phyloP scores from a whole-genome alignment of 2,797 vertebrate species.

The Danio aesculapii region DNA sequence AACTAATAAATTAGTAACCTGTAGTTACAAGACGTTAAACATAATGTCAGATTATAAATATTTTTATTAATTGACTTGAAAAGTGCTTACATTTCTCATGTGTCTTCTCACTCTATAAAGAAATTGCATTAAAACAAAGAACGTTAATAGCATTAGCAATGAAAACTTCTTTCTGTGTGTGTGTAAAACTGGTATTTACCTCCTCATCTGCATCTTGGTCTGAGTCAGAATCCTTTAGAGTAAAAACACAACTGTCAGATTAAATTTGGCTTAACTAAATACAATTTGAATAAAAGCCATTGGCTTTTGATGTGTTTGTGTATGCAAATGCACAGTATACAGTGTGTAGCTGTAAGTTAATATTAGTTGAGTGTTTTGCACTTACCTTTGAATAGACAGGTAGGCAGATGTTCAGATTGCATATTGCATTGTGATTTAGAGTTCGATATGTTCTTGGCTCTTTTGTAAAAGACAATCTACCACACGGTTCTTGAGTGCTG shows the following conservation, averaged over 20 bases:
- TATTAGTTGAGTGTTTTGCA: not conserved
- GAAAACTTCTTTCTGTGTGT: not conserved
- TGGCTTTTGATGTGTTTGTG: not conserved
- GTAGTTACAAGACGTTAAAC: not conserved
- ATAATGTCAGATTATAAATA: not conserved
- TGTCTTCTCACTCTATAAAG: constrained; percentile 91
- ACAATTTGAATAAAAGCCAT: not conserved
- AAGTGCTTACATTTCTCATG: constrained; percentile 96
- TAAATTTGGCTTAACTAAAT: not conserved
- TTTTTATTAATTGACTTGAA: not conserved
- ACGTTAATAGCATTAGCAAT: not conserved
- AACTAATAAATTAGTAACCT: not conserved
- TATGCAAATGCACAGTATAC: not conserved
- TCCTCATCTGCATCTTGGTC: constrained; percentile 97
- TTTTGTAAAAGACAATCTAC: constrained; percentile 96
- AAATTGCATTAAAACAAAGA: constrained; percentile 49
- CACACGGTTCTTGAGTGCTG: constrained; percentile 95
- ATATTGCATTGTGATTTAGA: constrained; percentile 95
- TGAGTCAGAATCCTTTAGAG: constrained; percentile 93
- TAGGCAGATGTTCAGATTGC: constrained; percentile 97
- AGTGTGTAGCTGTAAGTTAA: not conserved
- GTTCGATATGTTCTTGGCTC: constrained; percentile 94
- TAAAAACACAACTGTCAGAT: constrained; percentile 9
- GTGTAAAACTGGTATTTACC: constrained; percentile 75
- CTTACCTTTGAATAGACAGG: constrained; percentile 93